Evolutionary conservation across 2,888 invertebrate species (phyloP), one percentile per base, ranked within the genome.

Genomic region (Sarcophaga caerulescens): DNA sequence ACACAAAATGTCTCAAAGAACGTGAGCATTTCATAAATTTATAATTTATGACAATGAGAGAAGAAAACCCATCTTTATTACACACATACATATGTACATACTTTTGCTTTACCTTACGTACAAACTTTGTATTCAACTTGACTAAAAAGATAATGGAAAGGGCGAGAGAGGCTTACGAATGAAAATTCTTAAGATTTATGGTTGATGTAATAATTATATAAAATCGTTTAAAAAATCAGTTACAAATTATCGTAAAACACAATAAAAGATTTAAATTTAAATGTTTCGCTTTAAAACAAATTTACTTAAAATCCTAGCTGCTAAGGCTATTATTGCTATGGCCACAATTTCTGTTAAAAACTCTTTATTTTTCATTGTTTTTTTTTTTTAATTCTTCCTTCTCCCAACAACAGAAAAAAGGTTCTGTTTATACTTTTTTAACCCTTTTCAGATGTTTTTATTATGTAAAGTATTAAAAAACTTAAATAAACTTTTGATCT

Each of bases 1-100:
- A 52, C 76, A 25, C 79, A 82, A 85, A 85, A 85, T 80, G 86
- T 86, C 81, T 78, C 78, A 84, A 84, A 81, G 84, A 86, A 86
- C 84, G 85, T 86, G 85, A 86, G 81, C 74, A 84, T 81, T 84
- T 84, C 81, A 84, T 81, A 86, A 81, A 84, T 81, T 75, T 79
- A 84, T 86, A 84, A 86, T 84, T 84, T 86, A 81, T 71, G 78
- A 81, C 83, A 78, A 80, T 75, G 4, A 57, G 63, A 35, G 35
- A 62, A 23, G 19, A 68, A 68, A 65, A 21, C 44, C 11, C 4
- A 60, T 19, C 60, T 60, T 60, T 52, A 12, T 52, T 60, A 60
- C 17, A 66, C 6, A 52, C 57, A 47, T 69, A 21, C 47, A 45
- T 44, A 52, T 47, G n/a, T 25, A 8, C 35, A 8, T 35, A 35